Conservation (phyloP, 2,113 vertebrate genomes). For the Xerus inauris region DNA sequence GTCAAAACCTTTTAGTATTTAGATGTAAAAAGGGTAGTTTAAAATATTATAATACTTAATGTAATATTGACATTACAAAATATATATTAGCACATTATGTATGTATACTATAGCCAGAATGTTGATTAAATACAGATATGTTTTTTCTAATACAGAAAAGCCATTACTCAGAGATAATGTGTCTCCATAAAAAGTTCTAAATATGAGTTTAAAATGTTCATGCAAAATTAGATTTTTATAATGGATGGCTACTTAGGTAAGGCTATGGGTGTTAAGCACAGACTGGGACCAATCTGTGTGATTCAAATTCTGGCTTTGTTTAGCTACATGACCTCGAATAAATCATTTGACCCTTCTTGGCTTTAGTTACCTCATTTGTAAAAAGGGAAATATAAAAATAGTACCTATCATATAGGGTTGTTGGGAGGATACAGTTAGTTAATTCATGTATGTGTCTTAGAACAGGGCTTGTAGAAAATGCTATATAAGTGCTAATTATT, state of each 20-base stretch:
- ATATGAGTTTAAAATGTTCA: neutral
- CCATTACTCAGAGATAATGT: neutral
- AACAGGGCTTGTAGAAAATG: neutral
- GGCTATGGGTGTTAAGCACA: neutral
- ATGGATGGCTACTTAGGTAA: neutral
- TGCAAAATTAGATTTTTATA: slow-evolving; percentile 33
- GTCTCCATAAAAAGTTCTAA: slow-evolving; percentile 23
- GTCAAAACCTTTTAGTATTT: neutral
- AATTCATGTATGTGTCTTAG: neutral
- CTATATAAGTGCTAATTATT: slow-evolving; percentile 22
- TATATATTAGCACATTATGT: neutral
- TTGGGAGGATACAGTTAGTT: neutral
- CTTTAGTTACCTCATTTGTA: neutral
- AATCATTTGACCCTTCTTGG: neutral
- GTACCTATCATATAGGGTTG: neutral
- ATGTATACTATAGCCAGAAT: neutral
- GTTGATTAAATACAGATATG: neutral
- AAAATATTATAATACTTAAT: neutral
- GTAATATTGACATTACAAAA: neutral
- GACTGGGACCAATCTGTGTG: neutral
- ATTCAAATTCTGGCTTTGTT: neutral
- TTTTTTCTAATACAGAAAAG: slow-evolving; percentile 41
- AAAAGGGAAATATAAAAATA: slow-evolving; percentile 29
- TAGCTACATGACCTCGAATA: neutral
- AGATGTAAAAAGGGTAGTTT: neutral